Base-by-base conservation (phyloP, 2,888 invertebrate species). In the Philonicus albiceps region DNA sequence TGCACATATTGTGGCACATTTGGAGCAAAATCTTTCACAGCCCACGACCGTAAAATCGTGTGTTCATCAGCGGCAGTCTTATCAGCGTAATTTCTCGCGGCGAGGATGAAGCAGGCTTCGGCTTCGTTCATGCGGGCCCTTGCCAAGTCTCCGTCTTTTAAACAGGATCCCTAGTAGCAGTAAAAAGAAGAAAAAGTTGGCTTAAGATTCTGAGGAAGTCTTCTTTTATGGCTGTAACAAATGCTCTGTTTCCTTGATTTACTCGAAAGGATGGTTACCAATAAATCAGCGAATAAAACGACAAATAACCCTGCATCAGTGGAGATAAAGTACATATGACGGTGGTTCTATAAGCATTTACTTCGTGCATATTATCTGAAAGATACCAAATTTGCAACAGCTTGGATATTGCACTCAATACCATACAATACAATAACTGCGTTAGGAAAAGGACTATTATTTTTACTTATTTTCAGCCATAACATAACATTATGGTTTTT, bases 11-110 rank as follows among this genome's bases (percentile, higher is more conserved):
- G 99, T 31, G 98, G 97, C 88, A 98, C 98, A 90, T 95, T 96
- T 30, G 99, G 99, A 0, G 98, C 98, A 92, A 98, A 99, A 93
- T 99, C 99, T 93, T 99, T 98, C 85, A 99, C 98, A 74, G 99
- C 99, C 99, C 99, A 99, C 11, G 99, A 98, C 89, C 98, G 95
- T 53, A 95, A 92, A 90, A 95, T 95, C 73, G 95, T 95, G 89
- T 95, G 95, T 90, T 95, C 95, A 90, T 95, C 98, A 87, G 98
- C 98, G 86, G 98, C 98, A 85, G 97, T 97, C 93, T 98, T 98
- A 92, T 99, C 98, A 13, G 97, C 97, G 91, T 98, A 98, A 93
- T 98, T 98, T 90, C 99, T 94, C 4, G 99, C 98, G 1, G 99
- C 98, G 72, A 99, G 93, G 89, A 99, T 97, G 91, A 99, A 99